Percentiles rank a stretch among this genome's conserved stretches.
phyloP scores from a whole-genome alignment of 1,140 invertebrate genomes.

The Zaprionus capensis region DNA sequence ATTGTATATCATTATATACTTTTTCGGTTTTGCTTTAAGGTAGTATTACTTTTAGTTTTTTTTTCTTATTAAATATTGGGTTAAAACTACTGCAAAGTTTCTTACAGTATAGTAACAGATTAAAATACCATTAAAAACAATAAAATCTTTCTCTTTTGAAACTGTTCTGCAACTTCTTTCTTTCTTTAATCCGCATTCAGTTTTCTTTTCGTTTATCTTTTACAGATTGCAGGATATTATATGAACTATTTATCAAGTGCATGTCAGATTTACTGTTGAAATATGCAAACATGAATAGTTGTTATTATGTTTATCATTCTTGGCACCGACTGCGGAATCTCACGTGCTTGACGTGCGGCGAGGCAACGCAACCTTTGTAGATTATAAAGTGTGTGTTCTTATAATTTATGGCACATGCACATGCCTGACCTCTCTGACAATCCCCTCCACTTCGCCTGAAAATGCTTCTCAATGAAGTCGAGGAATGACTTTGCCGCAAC shows the following conservation, averaged over 20 bases:
- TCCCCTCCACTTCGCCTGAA: background rate
- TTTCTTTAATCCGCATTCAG: background rate
- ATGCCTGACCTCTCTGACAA: conserved; percentile 42
- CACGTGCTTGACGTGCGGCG: conserved; percentile 17
- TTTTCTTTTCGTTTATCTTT: background rate
- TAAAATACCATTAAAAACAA: too few relatives aligned
- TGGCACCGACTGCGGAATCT: conserved; percentile 36
- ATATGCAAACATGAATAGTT: conserved; percentile 20
- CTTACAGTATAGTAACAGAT: too few relatives aligned
- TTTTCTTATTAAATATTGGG: too few relatives aligned
- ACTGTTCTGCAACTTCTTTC: too few relatives aligned
- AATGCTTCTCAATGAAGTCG: conserved; percentile 21
- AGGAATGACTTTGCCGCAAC: conserved; percentile 39
- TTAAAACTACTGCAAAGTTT: too few relatives aligned
- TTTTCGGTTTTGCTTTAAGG: too few relatives aligned
- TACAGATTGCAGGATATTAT: conserved; percentile 17
- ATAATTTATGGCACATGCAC: conserved; percentile 72
- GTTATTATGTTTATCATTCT: conserved; percentile 9
- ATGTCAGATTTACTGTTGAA: conserved; percentile 26
- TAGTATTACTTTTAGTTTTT: too few relatives aligned
- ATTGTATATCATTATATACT: too few relatives aligned
- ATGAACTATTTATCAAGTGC: conserved; percentile 35
- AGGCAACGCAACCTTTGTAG: conserved; percentile 31
- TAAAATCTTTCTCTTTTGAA: too few relatives aligned
- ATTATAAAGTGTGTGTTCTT: conserved; percentile 54